Base-by-base conservation (phyloP, 2,797 vertebrate genomes). In the Alca torda region DNA sequence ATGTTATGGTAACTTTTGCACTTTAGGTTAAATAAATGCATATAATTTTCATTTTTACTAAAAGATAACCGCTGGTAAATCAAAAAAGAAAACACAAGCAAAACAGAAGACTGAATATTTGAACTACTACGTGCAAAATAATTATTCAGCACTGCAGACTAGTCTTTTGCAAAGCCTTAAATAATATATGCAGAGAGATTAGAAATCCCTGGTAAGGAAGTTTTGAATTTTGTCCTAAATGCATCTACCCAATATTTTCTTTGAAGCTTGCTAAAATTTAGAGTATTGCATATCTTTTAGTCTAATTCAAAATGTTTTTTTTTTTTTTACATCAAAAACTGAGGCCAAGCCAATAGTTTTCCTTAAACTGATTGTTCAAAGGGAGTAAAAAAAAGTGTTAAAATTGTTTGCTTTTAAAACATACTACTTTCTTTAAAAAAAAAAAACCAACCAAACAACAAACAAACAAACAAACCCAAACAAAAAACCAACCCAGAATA, bases 101-200 rank as follows among this genome's bases (percentile, higher is more conserved):
- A 76, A 90, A 68, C 11, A 92, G 63, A 79, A 94, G 37, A 51
- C 70, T 30, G 46, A 95, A 75, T 90, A 83, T 82, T 93, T 87
- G 60, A 93, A 84, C 59, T 72, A 87, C 72, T 87, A 45, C 21
- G 84, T 59, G 60, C 48, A 90, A 96, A 97, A 94, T 94, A 95
- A 93, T 94, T 69, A 74, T 69, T 96, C 80, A 68, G 17, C 64
- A 79, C 48, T 87, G 43, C 63, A 76, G 63, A 78, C 60, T 78
- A 88, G 43, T 37, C 45, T 89, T 76, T 96, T 96, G 56, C 30
- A 92, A 93, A 72, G 57, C 64, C 75, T 96, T 94, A 92, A 95
- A 90, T 97, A 95, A 93, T 94, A 79, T 28, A 93, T 90, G 68
- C 31, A 46, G 35, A 64, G 82, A 95, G 74, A 86, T 96, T 74